Evolutionary conservation across 2,797 vertebrate genomes (phyloP), one percentile per base, ranked within the genome.

Genomic region (Helicolenus hilgendorfi): DNA sequence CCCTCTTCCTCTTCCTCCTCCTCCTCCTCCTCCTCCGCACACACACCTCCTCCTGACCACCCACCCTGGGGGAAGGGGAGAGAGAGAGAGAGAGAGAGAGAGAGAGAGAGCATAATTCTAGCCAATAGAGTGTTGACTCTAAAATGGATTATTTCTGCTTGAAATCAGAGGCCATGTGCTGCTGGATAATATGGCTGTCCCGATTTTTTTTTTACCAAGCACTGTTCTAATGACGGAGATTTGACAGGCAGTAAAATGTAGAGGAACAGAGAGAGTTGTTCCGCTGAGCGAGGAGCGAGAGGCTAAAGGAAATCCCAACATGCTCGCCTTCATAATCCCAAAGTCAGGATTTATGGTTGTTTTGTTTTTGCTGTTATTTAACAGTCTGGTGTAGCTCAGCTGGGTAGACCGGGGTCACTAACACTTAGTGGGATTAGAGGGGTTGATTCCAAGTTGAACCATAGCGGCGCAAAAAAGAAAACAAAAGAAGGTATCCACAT

Each of bases 81-180:
- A 33, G 55, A 24, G 55, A 11, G 55, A 59, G 13, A 2, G 58
- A 60, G n/a, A n/a, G n/a, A n/a, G n/a, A n/a, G 13, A n/a, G 84
- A 88, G 80, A 85, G 85, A 89, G 78, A 78, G 83, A 92, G 86
- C 87, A 95, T 95, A 95, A 96, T 96, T 95, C 93, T 84, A 90
- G 88, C 94, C 95, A 96, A 89, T 94, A 91, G 87, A 94, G 94
- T 96, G 93, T 94, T 96, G 95, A 96, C 94, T 96, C 89, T 89
- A 94, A 96, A 33, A 97, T 96, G 96, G 95, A 97, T 97, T 97
- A 97, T 97, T 96, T 96, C 95, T 93, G 95, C 94, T 94, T 94
- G 91, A 94, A 96, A 95, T 96, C 96, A 94, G 91, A 93, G 88
- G 92, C 88, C 85, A 87, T 95, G 92, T 92, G 92, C 93, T 89